A percentile compares a stretch with the other conserved stretches of the same genome.
Conservation (phyloP, 1,140 invertebrate genomes). For the Scylla paramamosain region DNA sequence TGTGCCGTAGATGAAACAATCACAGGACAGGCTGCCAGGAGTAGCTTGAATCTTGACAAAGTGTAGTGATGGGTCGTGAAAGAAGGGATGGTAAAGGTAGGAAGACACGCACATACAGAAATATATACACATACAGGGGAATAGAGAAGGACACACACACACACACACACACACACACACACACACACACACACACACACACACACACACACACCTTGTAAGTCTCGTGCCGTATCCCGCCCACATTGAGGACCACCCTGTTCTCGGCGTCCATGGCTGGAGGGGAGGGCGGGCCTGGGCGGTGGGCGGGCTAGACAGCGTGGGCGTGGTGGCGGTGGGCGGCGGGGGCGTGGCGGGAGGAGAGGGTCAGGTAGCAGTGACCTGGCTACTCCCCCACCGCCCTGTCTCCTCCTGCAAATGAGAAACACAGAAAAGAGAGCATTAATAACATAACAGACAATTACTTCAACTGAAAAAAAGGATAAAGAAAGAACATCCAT, state of each 20-base stretch:
- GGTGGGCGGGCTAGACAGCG: conserved; percentile 29
- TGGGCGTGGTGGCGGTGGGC: conserved; percentile 39
- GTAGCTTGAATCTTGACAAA: not conserved
- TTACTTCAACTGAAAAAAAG: not conserved
- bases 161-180: conserved; percentile 49
- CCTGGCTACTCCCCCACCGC: conserved; percentile 68
- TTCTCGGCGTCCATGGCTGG: conserved; percentile 93
- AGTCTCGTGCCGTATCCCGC: conserved; percentile 98
- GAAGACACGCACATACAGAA: not conserved
- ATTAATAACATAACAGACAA: not conserved
- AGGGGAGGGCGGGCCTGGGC: conserved; percentile 38
- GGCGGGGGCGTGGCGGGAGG: conserved; percentile 45
- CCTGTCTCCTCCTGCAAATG: conserved; percentile 42
- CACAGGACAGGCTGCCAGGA: too few species aligned
- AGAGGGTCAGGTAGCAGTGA: conserved; percentile 68
- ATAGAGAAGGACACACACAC: conserved; percentile 1
- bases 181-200: not conserved
- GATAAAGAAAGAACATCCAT: too few species aligned
- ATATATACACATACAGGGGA: not conserved
- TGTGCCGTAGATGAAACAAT: too few species aligned
- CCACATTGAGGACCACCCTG: conserved; percentile 98
- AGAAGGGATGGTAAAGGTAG: not conserved
- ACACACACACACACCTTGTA: conserved; percentile 88
- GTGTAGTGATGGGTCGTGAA: not conserved
- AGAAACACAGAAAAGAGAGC: not conserved